Base-by-base conservation (phyloP, 2,113 vertebrate genomes). In the Ursus arctos region DNA sequence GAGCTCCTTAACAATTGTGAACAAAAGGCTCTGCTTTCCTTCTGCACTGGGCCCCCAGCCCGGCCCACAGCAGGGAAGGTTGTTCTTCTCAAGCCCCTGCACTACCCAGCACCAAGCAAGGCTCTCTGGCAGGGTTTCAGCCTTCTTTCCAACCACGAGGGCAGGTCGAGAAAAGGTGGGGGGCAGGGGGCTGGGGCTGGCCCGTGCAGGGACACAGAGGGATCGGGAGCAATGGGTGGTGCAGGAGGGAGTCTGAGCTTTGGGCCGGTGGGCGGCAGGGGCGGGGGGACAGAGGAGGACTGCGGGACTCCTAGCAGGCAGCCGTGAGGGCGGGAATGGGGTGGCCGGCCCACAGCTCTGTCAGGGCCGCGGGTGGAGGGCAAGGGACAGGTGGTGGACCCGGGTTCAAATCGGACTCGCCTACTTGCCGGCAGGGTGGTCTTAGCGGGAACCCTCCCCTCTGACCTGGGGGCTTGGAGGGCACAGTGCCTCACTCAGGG, bases 81-180 rank as follows among this genome's bases (percentile, higher is more conserved):
- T 2, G 12, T 40, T 16, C 10, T 28, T 11, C 15, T 4, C 40
- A 26, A 49, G 53, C n/a, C 43, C 40, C 72, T 1, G 18, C 21
- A 22, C 59, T 0, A 0, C 57, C 43, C 11, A 1, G 12, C 11
- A 26, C 22, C 0, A n/a, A 15, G 22, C 3, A 0, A 6, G 33
- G 57, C 24, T 40, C n/a, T 65, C 14, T 36, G n/a, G n/a, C 26
- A 47, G 47, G 31, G 18, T 51, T n/a, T 28, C 16, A 4, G 36
- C 3, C 15, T 21, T 51, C 40, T 53, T 26, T 7, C 21, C 57
- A 15, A 31, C 13, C 9, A 1, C 0, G 3, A 49, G 51, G 33
- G 31, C 24, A 7, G 40, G 67, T 14, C 2, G 0, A 72, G 69
- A 63, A 31, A 22, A 3, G 16, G 19, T 31, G 12, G 18, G 21